phyloP scores from a whole-genome alignment of 2,113 vertebrate species.

The Formicarius rufipectus region DNA sequence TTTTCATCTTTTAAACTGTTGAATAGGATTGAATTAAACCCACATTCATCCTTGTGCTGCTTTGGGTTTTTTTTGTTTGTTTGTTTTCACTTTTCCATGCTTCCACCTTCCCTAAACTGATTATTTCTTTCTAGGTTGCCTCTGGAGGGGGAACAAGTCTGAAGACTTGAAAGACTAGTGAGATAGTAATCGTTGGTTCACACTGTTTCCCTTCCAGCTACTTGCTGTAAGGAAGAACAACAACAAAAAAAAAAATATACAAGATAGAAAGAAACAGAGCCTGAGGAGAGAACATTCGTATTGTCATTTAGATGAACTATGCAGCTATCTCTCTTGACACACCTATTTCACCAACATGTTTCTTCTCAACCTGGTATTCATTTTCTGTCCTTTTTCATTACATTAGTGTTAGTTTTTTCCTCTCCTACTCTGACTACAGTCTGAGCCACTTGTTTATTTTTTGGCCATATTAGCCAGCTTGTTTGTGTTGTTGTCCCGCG shows the following conservation, averaged over 20 bases:
- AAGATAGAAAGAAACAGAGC: conserved; percentile 40
- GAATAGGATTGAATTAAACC: not conserved
- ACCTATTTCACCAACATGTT: conserved; percentile 42
- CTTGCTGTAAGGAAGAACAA: conserved; percentile 55
- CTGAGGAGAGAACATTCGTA: conserved; percentile 35
- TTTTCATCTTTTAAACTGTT: not conserved
- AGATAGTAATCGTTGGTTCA: conserved; percentile 42
- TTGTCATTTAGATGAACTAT: conserved; percentile 61
- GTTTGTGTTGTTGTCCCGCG: not conserved
- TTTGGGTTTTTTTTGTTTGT: not conserved
- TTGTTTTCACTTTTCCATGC: not conserved
- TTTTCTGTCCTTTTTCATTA: conserved; percentile 62
- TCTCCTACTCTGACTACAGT: not conserved
- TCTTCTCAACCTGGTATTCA: conserved; percentile 53
- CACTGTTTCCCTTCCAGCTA: not conserved
- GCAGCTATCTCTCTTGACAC: conserved; percentile 53
- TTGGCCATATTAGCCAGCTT: conserved; percentile 32
- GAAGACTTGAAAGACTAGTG: conserved; percentile 22
- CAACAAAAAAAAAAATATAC: conserved; percentile 12
- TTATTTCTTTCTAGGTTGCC: conserved; percentile 24
- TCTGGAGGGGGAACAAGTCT: not conserved
- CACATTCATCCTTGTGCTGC: not conserved
- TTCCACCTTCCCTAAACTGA: not conserved
- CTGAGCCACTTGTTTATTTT: not conserved
- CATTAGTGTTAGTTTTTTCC: conserved; percentile 5